Evolutionary conservation across 2,888 invertebrate genomes (phyloP), one percentile per base, ranked within the genome.

Genomic region (Drosophila tanythrix): DNA sequence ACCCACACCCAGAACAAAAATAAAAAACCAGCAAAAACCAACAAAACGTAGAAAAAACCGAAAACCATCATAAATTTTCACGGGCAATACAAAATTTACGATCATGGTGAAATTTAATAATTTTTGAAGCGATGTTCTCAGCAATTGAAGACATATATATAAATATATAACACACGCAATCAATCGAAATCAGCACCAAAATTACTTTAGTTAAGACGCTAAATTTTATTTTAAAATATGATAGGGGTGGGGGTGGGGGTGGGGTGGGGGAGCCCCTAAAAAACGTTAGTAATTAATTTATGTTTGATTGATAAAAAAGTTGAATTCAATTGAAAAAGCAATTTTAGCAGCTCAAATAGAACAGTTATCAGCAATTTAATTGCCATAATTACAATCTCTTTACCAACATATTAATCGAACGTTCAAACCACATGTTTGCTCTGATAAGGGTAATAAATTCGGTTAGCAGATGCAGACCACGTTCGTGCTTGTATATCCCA

Each of bases 121-220:
- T 56, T 79, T 79, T 74, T 71, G 62, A 43, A 67, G 58, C 74
- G 75, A 74, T 78, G 77, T 64, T 74, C 77, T 74, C 70, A 77
- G 77, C 79, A 65, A 13, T 27, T 25, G 1, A 29, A 35, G 25
- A 43, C 18, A 40, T 21, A 43, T 46, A 46, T 21, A 46, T 13
- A 21, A 15, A 21, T 46, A 46, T 21, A 46, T 13, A 21, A 15
- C 21, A 15, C 46, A 11, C 29, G 15, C 18, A 33, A 35, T 15
- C 51, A 53, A 43, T 36, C 43, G 36, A 43, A 29, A 21, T 59
- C 46, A 48, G 3, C 15, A 5, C 33, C 21, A 25, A 62, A 46
- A 69, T 61, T 33, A 38, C 6, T 13, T 46, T 7, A 46, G 21
- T 13, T 13, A 21, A 21, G n/a, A n/a, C 21, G 21, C 11, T 21